phyloP scores from a whole-genome alignment of 2,113 vertebrate genomes.

The Parus major region DNA sequence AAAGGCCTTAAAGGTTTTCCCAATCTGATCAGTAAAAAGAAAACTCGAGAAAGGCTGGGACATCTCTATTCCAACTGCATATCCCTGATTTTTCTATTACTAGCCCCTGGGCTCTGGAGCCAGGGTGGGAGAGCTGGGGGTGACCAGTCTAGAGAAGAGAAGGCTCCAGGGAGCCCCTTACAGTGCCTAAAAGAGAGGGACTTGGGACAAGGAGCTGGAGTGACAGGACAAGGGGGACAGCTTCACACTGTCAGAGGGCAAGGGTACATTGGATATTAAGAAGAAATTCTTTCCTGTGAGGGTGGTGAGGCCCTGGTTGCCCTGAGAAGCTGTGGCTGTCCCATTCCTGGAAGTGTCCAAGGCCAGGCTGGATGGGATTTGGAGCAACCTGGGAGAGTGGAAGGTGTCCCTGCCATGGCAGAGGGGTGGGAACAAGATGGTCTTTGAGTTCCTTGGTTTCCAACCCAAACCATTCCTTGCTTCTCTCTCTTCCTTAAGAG shows the following conservation, averaged over 20 bases:
- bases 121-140: background rate
- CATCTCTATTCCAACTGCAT: background rate
- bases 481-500: background rate
- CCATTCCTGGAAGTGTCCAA: background rate
- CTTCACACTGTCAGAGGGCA: background rate
- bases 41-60: background rate
- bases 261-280: background rate
- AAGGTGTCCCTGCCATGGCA: background rate
- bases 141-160: background rate
- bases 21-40: background rate
- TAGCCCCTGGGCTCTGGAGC: background rate
- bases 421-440: background rate
- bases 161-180: background rate
- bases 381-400: background rate
- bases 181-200: background rate
- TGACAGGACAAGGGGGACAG: background rate
- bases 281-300: background rate
- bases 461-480: background rate
- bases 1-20: background rate
- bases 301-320: rapidly evolving
- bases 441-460: background rate
- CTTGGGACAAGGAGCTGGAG: background rate
- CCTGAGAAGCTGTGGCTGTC: background rate
- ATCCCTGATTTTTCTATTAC: background rate
- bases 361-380: rapidly evolving